These are phyloP conservation scores for Trematocara zebra DNA, from an alignment of 2,113 vertebrate species.

Conservation along the genomic window DNA sequence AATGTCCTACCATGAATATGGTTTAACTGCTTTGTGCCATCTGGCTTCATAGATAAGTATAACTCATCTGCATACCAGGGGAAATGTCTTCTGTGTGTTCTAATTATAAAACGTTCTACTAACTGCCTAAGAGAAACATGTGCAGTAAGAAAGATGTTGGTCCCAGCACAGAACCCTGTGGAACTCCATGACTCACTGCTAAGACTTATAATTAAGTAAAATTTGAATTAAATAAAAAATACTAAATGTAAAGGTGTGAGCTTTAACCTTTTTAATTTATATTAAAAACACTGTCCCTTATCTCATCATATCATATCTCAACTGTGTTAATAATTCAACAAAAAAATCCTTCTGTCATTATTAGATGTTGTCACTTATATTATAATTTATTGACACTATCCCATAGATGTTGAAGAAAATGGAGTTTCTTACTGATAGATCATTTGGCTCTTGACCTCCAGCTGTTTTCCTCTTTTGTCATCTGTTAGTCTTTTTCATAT, in stretches of 20 bases:
- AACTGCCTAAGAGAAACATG: not conserved
- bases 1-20: rapidly evolving
- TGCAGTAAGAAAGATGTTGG: not conserved
- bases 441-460: not conserved
- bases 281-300: not conserved
- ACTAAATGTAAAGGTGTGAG: rapidly evolving
- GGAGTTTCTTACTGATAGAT: not conserved
- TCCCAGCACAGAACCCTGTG: not conserved
- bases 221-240: rapidly evolving
- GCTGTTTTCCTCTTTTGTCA: not conserved
- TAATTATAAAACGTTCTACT: not conserved
- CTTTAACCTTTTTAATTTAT: not conserved
- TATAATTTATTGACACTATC: rapidly evolving
- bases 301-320: not conserved
- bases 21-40: not conserved
- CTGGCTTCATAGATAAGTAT: not conserved
- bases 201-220: not conserved
- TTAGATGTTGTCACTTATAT: not conserved
- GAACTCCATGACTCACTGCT: not conserved
- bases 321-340: not conserved
- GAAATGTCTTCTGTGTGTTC: not conserved
- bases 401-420: not conserved
- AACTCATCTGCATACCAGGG: not conserved
- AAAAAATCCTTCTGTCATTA: not conserved
- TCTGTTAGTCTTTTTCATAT: not conserved